Evolutionary conservation across 2,113 vertebrate genomes (phyloP).

Genomic region (Cynopterus brachyotis): DNA sequence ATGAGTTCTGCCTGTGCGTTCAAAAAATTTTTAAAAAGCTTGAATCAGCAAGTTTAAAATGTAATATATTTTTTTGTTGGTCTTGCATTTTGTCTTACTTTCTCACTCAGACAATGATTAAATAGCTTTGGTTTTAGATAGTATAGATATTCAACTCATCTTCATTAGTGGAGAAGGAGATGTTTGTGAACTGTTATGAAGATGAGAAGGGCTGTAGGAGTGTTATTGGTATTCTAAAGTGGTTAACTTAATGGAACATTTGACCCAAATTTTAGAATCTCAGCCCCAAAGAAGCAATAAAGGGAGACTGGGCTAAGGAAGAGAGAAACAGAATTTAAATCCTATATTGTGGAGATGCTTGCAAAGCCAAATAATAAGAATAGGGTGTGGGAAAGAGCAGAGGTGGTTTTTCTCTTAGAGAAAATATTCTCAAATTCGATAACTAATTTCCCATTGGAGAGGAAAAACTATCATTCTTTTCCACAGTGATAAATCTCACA

Average conservation of each 20-base stretch:
- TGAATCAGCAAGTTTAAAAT: slow-evolving; percentile 73
- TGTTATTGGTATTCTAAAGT: slow-evolving; percentile 64
- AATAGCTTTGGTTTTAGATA: slow-evolving; percentile 69
- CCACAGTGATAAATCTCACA: neutral
- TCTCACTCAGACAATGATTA: slow-evolving; percentile 68
- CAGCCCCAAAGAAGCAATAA: slow-evolving; percentile 72
- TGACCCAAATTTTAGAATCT: slow-evolving; percentile 73
- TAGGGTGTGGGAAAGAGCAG: neutral
- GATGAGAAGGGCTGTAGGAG: slow-evolving; percentile 43
- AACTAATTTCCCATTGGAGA: neutral
- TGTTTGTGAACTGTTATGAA: slow-evolving; percentile 18
- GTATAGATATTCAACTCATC: slow-evolving; percentile 64
- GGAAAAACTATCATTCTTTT: neutral
- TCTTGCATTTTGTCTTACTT: slow-evolving; percentile 74
- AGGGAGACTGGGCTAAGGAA: slow-evolving; percentile 43
- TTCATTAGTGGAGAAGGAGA: slow-evolving; percentile 72
- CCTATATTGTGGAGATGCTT: slow-evolving; percentile 34
- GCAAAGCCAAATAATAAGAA: slow-evolving; percentile 33
- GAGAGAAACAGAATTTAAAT: slow-evolving; percentile 65
- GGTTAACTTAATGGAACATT: slow-evolving; percentile 72
- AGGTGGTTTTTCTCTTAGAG: neutral
- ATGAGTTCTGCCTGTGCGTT: slow-evolving; percentile 45
- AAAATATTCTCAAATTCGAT: slow-evolving; percentile 2
- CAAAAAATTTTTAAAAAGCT: slow-evolving; percentile 57
- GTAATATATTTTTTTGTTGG: slow-evolving; percentile 68